Evolutionary conservation across 2,113 vertebrate genomes (phyloP).

Genomic region (Stigmatopora argus): DNA sequence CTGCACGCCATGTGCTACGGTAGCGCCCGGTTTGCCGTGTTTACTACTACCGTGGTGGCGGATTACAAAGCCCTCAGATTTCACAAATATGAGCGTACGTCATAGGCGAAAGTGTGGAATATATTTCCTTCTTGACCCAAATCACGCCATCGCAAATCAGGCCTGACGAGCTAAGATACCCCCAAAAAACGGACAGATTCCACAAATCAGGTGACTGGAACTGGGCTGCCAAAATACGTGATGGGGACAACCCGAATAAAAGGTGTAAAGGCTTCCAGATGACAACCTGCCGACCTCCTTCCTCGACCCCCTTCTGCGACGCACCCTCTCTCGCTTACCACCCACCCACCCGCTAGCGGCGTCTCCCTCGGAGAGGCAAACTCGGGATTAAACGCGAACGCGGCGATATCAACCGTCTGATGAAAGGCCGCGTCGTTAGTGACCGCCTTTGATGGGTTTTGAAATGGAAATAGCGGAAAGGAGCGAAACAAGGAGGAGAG

Average conservation of each 20-base stretch:
- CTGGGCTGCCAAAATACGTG: no score
- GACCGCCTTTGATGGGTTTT: slow-evolving; percentile 72
- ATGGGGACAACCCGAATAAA: not conserved
- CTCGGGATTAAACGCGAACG: slow-evolving; percentile 58
- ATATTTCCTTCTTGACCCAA: no score
- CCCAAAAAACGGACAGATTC: no score
- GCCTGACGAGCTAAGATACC: no score
- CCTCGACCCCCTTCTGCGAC: no score
- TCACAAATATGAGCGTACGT: no score
- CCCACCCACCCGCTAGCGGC: slow-evolving; percentile 40
- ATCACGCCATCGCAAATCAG: no score
- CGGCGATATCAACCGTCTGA: slow-evolving; percentile 37
- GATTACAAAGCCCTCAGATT: no score
- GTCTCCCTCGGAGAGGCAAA: slow-evolving; percentile 64
- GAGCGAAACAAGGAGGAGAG: slow-evolving; percentile 38
- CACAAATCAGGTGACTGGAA: no score
- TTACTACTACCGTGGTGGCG: no score
- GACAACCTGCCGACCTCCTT: slow-evolving; percentile 43
- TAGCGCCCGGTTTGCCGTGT: no score
- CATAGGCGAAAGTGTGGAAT: no score
- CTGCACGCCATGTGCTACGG: not conserved
- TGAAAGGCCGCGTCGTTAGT: slow-evolving; percentile 69
- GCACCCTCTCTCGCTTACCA: not conserved
- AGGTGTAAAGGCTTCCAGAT: slow-evolving; percentile 33
- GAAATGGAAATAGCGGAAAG: slow-evolving; percentile 70